Base-by-base conservation (phyloP, 2,888 invertebrate species). In the Thalpophila matura region DNA sequence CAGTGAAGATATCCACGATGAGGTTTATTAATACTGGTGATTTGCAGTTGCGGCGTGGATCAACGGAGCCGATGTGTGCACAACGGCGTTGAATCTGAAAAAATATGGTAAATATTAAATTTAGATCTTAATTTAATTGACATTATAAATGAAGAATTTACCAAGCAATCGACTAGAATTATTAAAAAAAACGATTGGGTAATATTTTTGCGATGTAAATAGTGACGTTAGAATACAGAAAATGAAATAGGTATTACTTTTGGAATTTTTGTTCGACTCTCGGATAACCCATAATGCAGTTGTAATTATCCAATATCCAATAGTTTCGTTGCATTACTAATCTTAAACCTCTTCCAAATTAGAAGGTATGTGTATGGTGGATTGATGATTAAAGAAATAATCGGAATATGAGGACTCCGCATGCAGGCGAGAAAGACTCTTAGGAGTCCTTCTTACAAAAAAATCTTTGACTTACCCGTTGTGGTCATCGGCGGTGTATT, bases 401-500 rank as follows among this genome's bases (percentile, higher is more conserved):
- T 31, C 31, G 12, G 31, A 16, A 7, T 12, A 14, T 35, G 5
- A 14, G 10, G 9, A 7, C 4, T 14, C 0, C 1, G 16, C 9
- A 33, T 0, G 16, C 10, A 4, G 16, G 2, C 4, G 1, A 35
- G 12, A 5, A n/a, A 0, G 6, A 6, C 6, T 18, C 22, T 2
- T n/a, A 3, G 3, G 5, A 14, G 26, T 7, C 14, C 9, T 1
- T 3, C 14, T 10, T 2, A 4, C 14, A 3, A 12, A 22, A n/a
- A 24, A 16, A 16, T 22, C 7, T 1, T 16, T 2, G n/a, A 14
- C 86, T 89, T 89, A 95, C 89, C 95, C 95, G 60, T 92, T 93
- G 84, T 95, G 94, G 72, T 94, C 95, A 67, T 95, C 95, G 78
- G 95, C 95, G 66, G 94, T 93, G 89, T 96, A 96, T 63, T 95